Evolutionary conservation across 1,140 invertebrate species (phyloP), one percentile per base, ranked within the genome.

Genomic region (Cepaea nemoralis): DNA sequence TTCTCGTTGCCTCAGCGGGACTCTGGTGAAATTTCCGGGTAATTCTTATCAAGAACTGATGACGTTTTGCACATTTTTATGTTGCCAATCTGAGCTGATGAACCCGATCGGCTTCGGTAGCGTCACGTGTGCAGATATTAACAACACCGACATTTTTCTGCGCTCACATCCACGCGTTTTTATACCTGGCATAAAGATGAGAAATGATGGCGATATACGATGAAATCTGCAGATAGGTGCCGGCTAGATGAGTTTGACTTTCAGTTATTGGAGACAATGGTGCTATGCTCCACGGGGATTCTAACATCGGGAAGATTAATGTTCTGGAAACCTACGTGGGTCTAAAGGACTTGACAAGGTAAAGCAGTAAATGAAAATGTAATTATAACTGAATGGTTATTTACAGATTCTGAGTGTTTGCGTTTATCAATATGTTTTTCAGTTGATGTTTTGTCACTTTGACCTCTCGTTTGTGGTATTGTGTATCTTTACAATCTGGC

Each of bases 41-140:
- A 55, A 55, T 3, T 22, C 50, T 55, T 55, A 55, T 55, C 50
- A 55, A n/a, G 22, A 55, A 55, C 50, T 55, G 50, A 6, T 55
- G 50, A 55, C 50, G 50, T 55, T 55, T 55, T 55, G 24, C 50
- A 55, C 50, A 55, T 55, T 55, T 55, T 55, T 55, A 22, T 55
- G 50, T 12, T 3, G 12, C 12, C 14, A 5, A n/a, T 14, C n/a
- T 55, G n/a, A 55, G 50, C n/a, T n/a, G 14, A n/a, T 55, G 50
- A 55, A 55, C 50, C 50, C 22, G 50, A 12, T 55, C 50, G n/a
- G 24, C n/a, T 55, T 55, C 3, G 50, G n/a, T 22, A 24, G 24
- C 22, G n/a, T 14, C 50, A 55, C 50, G 50, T 55, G 50, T 24
- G 50, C 6, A 55, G 50, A 55, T 55, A 55, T 14, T 5, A 22